Percentiles rank a stretch among this genome's conserved stretches.
Evolutionary conservation across 2,113 vertebrate genomes (phyloP).

Genomic region (Vulpes lagopus): DNA sequence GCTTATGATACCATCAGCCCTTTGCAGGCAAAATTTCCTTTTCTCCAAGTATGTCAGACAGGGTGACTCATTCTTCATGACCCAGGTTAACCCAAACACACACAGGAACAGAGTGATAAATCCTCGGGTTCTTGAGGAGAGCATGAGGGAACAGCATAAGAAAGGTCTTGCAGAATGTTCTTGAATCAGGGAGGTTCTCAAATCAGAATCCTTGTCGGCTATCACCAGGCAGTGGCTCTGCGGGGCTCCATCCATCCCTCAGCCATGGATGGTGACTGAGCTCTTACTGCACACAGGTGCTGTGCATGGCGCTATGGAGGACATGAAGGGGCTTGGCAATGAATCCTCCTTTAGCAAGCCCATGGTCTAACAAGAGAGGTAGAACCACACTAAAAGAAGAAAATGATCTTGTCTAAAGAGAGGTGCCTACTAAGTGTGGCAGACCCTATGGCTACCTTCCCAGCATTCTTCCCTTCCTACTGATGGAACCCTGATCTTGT

Average conservation of each 20-base stretch:
- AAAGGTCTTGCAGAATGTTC: neutral
- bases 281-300: neutral
- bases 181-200: neutral
- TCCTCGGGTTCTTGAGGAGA: neutral
- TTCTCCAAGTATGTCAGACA: neutral
- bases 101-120: neutral
- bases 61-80: neutral
- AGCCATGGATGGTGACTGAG: neutral
- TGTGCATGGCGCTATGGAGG: neutral
- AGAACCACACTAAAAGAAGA: neutral
- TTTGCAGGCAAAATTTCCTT: neutral
- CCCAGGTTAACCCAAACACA: neutral
- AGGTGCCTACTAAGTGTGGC: neutral
- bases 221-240: neutral
- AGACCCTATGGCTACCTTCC: neutral
- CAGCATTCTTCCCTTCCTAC: neutral
- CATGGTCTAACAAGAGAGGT: neutral
- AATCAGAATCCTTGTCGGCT: neutral
- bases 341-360: neutral
- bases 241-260: no score
- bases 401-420: neutral
- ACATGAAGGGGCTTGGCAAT: fast-evolving
- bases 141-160: neutral
- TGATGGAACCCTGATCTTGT: neutral
- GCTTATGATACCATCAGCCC: neutral